Percentiles rank a stretch among this genome's conserved stretches.
Evolutionary conservation across 2,888 invertebrate species (phyloP).

Genomic region (Eudemis profundana): DNA sequence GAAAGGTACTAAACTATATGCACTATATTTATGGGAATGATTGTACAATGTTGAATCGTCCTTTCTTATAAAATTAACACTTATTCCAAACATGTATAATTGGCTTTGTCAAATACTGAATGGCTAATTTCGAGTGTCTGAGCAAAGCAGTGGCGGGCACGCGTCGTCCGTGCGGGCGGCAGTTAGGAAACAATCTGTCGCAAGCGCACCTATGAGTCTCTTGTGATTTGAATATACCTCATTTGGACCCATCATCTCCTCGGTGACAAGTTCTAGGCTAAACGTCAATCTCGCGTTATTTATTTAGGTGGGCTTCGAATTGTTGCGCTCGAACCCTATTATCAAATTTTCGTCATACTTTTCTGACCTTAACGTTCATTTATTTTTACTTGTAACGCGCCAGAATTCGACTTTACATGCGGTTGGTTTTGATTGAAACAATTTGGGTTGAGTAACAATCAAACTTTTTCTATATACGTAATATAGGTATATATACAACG

Average conservation of each 20-base stretch:
- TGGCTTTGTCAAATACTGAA: slow-evolving; percentile 1
- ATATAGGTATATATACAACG: no score
- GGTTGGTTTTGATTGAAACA: neutral
- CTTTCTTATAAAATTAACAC: neutral
- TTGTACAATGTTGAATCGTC: neutral
- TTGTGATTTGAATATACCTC: slow-evolving; percentile 65
- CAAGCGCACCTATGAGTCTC: slow-evolving; percentile 52
- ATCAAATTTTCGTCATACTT: slow-evolving; percentile 41
- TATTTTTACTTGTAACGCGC: slow-evolving; percentile 34
- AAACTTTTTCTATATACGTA: no score
- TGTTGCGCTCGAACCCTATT: slow-evolving; percentile 30
- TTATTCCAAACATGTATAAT: neutral
- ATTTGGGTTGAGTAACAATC: neutral
- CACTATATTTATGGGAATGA: neutral
- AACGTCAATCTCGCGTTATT: slow-evolving; percentile 55
- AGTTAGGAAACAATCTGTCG: slow-evolving; percentile 52
- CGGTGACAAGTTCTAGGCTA: slow-evolving; percentile 69
- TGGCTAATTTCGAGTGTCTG: slow-evolving; percentile 3
- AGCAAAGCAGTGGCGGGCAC: slow-evolving; percentile 18
- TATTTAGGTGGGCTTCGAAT: slow-evolving; percentile 46
- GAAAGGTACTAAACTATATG: no score
- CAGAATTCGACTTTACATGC: neutral
- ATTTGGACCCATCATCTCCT: slow-evolving; percentile 57
- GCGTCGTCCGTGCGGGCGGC: slow-evolving; percentile 28
- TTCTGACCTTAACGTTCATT: slow-evolving; percentile 43